Evolutionary conservation across 2,888 invertebrate genomes (phyloP), one percentile per base, ranked within the genome.

Genomic region (Sinotaia quadrata): DNA sequence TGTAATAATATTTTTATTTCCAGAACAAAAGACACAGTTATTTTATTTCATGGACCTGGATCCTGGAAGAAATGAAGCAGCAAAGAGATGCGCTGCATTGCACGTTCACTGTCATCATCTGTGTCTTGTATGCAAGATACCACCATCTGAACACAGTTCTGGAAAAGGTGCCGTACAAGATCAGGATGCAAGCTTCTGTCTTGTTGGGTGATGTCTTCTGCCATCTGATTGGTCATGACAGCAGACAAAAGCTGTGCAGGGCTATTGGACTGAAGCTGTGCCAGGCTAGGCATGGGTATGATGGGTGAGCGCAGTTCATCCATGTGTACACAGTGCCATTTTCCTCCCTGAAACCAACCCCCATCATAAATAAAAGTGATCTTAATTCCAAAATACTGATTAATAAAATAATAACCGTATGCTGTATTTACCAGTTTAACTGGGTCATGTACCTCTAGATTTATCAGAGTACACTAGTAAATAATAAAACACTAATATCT

Each of bases 281-380:
- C 66, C 10, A 81, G 57, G 24, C 70, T 68, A 8, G 82, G 80
- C 57, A 80, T 59, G 21, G 72, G 67, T 34, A 68, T 66, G 51
- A 72, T 73, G 21, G 72, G 68, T 15, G 74, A 71, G 21, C 74
- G 68, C 12, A 85, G 78, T 61, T 85, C 84, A 75, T 85, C 85
- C 24, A 85, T 80, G 61, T 85, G 85, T 21, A 81, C 79, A 15
- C 81, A 84, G 41, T 81, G 78, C 85, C 85, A 85, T 44, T 72
- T 71, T 8, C 84, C 84, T 74, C 82, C 84, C 84, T 84, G 57
- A 8, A 34, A 58, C 1, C 8, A 49, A 36, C n/a, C n/a, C n/a
- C n/a, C n/a, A n/a, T n/a, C n/a, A n/a, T n/a, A n/a, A n/a, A n/a
- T n/a, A n/a, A n/a, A n/a, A n/a, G n/a, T n/a, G n/a, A n/a, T n/a